phyloP scores from a whole-genome alignment of 2,113 vertebrate genomes.

The Brachypteracias leptosomus region DNA sequence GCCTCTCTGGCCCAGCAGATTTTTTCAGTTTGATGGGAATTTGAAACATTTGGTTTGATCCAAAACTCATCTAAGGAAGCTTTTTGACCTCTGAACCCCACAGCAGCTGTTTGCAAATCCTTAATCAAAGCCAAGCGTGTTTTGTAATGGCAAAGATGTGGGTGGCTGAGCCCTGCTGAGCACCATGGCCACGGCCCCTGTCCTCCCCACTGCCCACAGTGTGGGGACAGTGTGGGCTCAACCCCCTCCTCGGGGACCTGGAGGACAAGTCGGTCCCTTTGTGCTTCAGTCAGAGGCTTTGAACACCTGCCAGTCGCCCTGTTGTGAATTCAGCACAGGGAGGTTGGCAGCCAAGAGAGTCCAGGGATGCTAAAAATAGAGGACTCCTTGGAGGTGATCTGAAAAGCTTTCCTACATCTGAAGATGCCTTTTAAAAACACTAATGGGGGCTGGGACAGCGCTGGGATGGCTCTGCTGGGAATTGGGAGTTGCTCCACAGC shows the following conservation, averaged over 20 bases:
- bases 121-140: not conserved
- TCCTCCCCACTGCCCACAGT: not conserved
- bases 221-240: not conserved
- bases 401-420: not conserved
- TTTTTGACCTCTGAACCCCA: not conserved
- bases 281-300: not conserved
- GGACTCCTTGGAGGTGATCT: not conserved
- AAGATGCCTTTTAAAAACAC: not conserved
- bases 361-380: constrained; percentile 9
- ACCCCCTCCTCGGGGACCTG: not conserved
- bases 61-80: not conserved
- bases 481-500: not conserved
- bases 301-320: not conserved
- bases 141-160: rapidly evolving
- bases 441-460: rapidly evolving
- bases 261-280: not conserved
- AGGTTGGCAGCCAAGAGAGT: constrained; percentile 10
- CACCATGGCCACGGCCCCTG: too few relatives aligned
- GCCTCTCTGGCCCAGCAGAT: not conserved
- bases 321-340: not conserved
- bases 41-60: not conserved
- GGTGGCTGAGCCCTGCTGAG: not conserved
- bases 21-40: not conserved
- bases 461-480: rapidly evolving
- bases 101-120: not conserved